Evolutionary conservation across 2,888 invertebrate species (phyloP).

Genomic region (Agrilus biguttatus): DNA sequence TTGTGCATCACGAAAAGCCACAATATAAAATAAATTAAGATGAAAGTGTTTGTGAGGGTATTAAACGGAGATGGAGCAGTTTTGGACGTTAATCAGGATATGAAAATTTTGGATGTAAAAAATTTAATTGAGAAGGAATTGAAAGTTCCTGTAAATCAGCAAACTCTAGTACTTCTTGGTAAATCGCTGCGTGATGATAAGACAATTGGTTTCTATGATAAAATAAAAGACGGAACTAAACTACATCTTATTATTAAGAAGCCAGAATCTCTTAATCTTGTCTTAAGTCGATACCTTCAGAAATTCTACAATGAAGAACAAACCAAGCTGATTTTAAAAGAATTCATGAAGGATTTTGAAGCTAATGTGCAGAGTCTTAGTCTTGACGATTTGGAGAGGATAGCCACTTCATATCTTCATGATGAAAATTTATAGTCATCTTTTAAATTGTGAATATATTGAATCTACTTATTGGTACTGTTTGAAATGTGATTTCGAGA

Average conservation of each 20-base stretch:
- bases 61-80: slow-evolving; percentile 56
- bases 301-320: slow-evolving; percentile 49
- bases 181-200: slow-evolving; percentile 59
- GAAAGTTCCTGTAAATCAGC: slow-evolving; percentile 51
- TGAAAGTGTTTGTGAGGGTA: slow-evolving; percentile 62
- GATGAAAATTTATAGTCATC: slow-evolving; percentile 14
- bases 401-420: slow-evolving; percentile 28
- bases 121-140: slow-evolving; percentile 46
- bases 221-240: slow-evolving; percentile 61
- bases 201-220: slow-evolving; percentile 50
- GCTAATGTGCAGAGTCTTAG: slow-evolving; percentile 27
- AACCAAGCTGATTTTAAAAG: slow-evolving; percentile 43
- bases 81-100: slow-evolving; percentile 45
- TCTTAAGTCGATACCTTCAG: slow-evolving; percentile 41
- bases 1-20: too few relatives aligned
- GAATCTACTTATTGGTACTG: too few relatives aligned
- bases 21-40: slow-evolving; percentile 17
- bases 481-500: too few relatives aligned
- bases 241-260: slow-evolving; percentile 58
- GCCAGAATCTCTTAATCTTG: slow-evolving; percentile 44
- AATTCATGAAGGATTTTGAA: slow-evolving; percentile 37
- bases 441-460: not conserved
- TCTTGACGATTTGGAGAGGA: slow-evolving; percentile 30
- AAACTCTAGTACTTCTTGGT: slow-evolving; percentile 57
- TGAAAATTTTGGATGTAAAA: slow-evolving; percentile 54